Conservation (phyloP, 2,888 invertebrate genomes). For the Mythimna vitellina region DNA sequence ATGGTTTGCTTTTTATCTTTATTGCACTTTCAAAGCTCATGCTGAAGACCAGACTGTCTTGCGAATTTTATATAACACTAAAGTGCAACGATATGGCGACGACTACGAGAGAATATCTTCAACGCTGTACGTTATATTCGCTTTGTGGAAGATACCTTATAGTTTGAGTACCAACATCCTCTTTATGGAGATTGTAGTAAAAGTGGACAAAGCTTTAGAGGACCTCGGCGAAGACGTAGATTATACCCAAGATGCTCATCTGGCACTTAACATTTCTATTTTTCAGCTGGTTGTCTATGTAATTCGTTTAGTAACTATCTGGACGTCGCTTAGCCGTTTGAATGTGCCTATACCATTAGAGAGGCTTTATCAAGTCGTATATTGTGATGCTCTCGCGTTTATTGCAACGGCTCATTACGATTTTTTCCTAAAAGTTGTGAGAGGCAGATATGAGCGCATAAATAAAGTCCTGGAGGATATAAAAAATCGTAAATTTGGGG, state of each 20-base stretch:
- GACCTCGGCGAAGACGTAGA: constrained; percentile 71
- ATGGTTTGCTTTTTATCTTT: constrained; percentile 73
- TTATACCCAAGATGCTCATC: constrained; percentile 67
- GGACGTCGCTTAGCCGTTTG: constrained; percentile 68
- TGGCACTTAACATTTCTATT: constrained; percentile 62
- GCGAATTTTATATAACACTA: constrained; percentile 77
- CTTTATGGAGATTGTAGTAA: constrained; percentile 68
- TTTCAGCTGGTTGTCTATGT: constrained; percentile 66
- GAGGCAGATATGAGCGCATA: constrained; percentile 72
- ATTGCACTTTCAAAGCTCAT: constrained; percentile 71
- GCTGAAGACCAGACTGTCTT: constrained; percentile 76
- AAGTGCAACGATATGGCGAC: constrained; percentile 79
- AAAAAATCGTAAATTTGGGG: constrained; percentile 68
- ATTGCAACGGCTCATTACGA: constrained; percentile 73
- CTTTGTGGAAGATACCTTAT: constrained; percentile 76
- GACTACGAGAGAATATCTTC: constrained; percentile 74
- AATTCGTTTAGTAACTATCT: constrained; percentile 72
- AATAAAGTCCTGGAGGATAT: constrained; percentile 75
- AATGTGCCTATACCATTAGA: constrained; percentile 70
- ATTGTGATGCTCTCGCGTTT: constrained; percentile 71
- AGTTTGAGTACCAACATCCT: constrained; percentile 65
- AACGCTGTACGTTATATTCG: constrained; percentile 68
- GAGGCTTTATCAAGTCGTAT: constrained; percentile 76
- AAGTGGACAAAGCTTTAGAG: constrained; percentile 73
- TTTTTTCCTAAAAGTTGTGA: constrained; percentile 69